Base-by-base conservation (phyloP, 1,140 invertebrate genomes). In the Drosophila quadrilineata region DNA sequence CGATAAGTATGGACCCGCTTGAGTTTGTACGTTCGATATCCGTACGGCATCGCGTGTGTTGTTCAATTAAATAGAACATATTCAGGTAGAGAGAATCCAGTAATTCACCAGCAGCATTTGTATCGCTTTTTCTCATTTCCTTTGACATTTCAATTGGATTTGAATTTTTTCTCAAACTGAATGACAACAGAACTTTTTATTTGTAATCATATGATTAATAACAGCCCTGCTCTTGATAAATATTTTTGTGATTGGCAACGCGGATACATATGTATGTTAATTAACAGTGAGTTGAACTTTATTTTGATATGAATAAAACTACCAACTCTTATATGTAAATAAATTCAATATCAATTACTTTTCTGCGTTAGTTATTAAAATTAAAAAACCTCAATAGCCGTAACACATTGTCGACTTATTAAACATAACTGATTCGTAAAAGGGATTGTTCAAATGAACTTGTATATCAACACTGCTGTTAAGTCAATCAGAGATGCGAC, bases 51-150 rank as follows among this genome's bases (percentile, higher is more conserved):
- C 66, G 50, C 8, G 88, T 72, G 38, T 89, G 70, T 24, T 73
- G 71, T 40, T 90, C 88, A 16, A 89, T 64, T 4, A 90, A 56
- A 59, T 89, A 70, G n/a, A 90, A 64, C 68, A 87, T 70, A 16
- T 89, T 70, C 26, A 90, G 35, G 21, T 72, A 79, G 3, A 90
- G 45, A 6, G 67, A 26, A 49, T 90, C 89, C 38, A 89, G 46
- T 12, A 89, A 49, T 45, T 70, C 60, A 1, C 77, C 79, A n/a
- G 84, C 69, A 22, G 52, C 52, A 8, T 12, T 50, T 10, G n/a
- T 43, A 6, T 82, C 69, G 10, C 48, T 68, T 41, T 72, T 53
- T 6, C 9, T 33, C 8, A 1, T 16, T 24, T 22, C 6, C 12
- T 10, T 31, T 24, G 4, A 22, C 5, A 6, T 3, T 3, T 8